Percentiles rank a stretch among this genome's conserved stretches.
Conservation (phyloP, 2,888 invertebrate genomes). For the Machimus atricapillus region DNA sequence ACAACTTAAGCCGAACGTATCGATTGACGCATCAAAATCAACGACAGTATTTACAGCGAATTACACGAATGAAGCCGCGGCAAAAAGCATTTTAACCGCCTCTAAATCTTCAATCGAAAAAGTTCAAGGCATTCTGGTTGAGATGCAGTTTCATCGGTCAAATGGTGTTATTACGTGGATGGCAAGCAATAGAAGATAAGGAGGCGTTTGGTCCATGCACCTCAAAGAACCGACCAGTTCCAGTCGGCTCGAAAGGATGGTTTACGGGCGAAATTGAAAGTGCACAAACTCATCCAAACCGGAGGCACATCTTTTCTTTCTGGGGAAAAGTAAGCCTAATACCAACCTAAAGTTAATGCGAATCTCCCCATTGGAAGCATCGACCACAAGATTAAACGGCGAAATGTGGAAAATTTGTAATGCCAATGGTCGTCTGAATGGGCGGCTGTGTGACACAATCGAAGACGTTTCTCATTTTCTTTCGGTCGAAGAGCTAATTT, state of each 20-base stretch:
- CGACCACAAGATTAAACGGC: neutral
- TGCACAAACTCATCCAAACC: neutral
- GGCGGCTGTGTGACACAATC: neutral
- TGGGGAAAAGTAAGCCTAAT: neutral
- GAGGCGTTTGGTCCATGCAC: neutral
- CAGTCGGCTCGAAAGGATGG: neutral
- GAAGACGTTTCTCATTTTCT: neutral
- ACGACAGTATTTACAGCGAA: neutral
- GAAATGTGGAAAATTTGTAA: neutral
- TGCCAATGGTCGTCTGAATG: neutral
- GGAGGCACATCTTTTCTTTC: neutral
- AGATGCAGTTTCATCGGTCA: neutral
- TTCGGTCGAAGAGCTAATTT: neutral
- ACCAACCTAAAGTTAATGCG: neutral
- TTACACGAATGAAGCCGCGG: neutral
- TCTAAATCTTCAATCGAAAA: neutral
- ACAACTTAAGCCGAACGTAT: neutral
- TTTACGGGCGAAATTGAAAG: neutral
- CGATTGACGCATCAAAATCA: neutral
- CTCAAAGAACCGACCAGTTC: neutral
- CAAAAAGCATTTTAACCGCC: neutral
- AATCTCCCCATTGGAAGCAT: neutral
- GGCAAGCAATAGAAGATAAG: neutral
- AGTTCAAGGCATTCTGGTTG: neutral
- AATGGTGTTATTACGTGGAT: neutral